These are phyloP conservation scores for Lucifuga dentata DNA, from an alignment of 2,113 vertebrate genomes.

Conservation along the genomic window DNA sequence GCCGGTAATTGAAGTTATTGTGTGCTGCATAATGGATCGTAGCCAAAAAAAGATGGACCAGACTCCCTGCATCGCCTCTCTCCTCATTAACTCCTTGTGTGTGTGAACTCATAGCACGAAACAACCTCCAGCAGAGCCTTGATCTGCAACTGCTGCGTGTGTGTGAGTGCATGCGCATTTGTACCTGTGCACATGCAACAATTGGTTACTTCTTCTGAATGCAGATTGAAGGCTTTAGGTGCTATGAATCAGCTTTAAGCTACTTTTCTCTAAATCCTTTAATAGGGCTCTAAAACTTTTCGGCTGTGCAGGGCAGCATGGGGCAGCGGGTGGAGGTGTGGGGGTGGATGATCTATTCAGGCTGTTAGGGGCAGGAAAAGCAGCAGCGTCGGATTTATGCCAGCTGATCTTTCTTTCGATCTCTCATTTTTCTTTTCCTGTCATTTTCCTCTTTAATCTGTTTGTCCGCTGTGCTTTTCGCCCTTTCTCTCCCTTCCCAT, in stretches of 20 bases:
- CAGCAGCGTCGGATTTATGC: conserved; percentile 45
- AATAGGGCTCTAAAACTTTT: conserved; percentile 57
- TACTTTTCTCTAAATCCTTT: conserved; percentile 70
- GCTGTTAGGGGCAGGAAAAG: conserved; percentile 32
- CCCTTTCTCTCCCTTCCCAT: conserved; percentile 4
- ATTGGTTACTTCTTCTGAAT: conserved; percentile 26
- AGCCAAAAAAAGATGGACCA: conserved; percentile 47
- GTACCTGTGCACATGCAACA: conserved; percentile 20
- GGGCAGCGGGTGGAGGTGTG: not conserved
- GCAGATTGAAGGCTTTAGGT: conserved; percentile 37
- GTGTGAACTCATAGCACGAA: conserved; percentile 36
- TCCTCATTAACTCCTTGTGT: conserved; percentile 57
- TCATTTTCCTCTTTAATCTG: conserved; percentile 7
- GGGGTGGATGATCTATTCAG: conserved; percentile 25
- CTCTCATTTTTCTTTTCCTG: not conserved
- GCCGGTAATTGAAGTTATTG: conserved; percentile 34
- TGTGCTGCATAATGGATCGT: conserved; percentile 51
- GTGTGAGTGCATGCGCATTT: conserved; percentile 2
- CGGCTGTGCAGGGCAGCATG: conserved; percentile 35
- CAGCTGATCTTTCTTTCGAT: conserved; percentile 25
- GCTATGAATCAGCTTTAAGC: conserved; percentile 57
- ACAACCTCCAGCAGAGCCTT: conserved; percentile 43
- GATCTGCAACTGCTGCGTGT: conserved; percentile 40
- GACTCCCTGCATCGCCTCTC: conserved; percentile 52
- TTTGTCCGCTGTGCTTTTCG: conserved; percentile 20